phyloP scores from a whole-genome alignment of 2,797 vertebrate genomes.

The Alcedo quadribrachys region DNA sequence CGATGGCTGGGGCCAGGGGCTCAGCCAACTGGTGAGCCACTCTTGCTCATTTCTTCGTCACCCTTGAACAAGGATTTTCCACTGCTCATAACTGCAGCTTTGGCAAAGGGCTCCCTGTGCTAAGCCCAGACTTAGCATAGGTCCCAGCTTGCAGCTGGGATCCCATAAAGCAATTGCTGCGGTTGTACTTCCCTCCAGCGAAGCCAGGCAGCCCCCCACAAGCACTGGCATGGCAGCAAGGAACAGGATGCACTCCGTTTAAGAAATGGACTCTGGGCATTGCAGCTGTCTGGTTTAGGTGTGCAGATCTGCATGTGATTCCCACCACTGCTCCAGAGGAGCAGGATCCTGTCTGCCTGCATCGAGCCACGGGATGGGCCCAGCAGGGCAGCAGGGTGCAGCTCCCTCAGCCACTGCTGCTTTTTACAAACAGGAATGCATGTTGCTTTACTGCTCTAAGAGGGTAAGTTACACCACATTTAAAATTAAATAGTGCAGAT shows the following conservation, averaged over 20 bases:
- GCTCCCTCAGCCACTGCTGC: not conserved
- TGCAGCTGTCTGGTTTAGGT: not conserved
- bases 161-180: accelerated
- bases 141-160: not conserved
- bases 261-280: accelerated
- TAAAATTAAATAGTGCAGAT: not conserved
- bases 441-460: not conserved
- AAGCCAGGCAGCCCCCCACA: not conserved
- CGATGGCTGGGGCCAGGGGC: accelerated
- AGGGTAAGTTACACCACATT: not conserved
- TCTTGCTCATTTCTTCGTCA: not conserved
- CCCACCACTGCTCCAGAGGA: not conserved
- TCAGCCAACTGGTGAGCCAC: not conserved
- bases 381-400: not conserved
- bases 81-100: not conserved
- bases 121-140: not conserved
- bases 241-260: accelerated
- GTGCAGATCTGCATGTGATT: not conserved
- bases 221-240: accelerated
- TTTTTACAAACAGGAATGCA: not conserved
- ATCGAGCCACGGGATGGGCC: accelerated
- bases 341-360: accelerated
- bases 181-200: not conserved
- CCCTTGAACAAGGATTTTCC: not conserved
- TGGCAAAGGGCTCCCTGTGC: not conserved